Evolutionary conservation across 37 sponge, comb jelly and placozoan genomes (phyloP), one percentile per base, ranked within the genome.

Genomic region (Spongilla lacustris): DNA sequence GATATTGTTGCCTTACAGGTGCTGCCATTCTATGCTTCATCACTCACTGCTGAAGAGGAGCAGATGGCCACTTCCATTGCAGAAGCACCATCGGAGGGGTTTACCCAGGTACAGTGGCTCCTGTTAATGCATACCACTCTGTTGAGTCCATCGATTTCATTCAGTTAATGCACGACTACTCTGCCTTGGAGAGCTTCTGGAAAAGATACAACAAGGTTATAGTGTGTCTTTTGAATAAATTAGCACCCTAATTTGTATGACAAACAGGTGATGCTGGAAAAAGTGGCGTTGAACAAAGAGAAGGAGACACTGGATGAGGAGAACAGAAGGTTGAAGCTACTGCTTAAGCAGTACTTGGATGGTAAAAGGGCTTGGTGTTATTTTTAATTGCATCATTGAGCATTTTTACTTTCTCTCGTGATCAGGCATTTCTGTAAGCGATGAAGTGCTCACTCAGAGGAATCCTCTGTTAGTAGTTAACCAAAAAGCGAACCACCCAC

Each of bases 331-430:
- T 76, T 98, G 67, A 88, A 89, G 81, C 72, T 87, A 10, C 76
- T 98, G 34, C 82, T 98, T 30, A 98, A 98, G 83, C 99, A 98
- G 78, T 98, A 98, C 76, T 87, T 98, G 26, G 97, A 98, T 81
- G 98, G 98, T 96, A 50, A 74, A 87, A 78, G n/a, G 8, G 33
- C 11, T 0, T 32, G 26, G 17, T 76, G 36, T 36, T 28, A 25
- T 76, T 4, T 34, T n/a, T n/a, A n/a, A 76, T 19, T 35, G 77
- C 49, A 73, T 37, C 21, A 2, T 80, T 67, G 2, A 67, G 3
- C 2, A 69, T 69, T 5, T 30, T 33, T 66, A 22, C 2, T 34
- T 69, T 6, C 5, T 27, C 81, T 69, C 31, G n/a, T n/a, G n/a
- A n/a, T 26, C 69, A 95, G 97, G 97, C 49, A 98, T 98, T 41